A percentile compares a stretch with the other conserved stretches of the same genome.
Conservation (phyloP, 2,888 invertebrate genomes). For the Diarsia dahlii region DNA sequence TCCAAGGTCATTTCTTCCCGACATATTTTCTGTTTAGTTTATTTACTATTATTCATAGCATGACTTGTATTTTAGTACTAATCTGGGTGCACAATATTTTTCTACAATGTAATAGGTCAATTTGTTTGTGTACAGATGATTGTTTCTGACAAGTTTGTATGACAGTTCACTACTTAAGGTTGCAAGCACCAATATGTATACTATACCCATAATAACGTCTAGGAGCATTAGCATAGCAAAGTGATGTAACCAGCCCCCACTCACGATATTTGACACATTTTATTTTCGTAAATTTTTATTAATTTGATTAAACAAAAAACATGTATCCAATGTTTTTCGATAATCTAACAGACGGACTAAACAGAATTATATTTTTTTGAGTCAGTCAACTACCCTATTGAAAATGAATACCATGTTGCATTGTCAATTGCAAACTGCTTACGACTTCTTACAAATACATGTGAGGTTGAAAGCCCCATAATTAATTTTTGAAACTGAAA, state of each 20-base stretch:
- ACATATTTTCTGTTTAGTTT: neutral
- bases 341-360: no score
- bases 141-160: neutral
- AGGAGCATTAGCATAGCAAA: no score
- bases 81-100: slow-evolving; percentile 10
- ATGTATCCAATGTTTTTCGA: no score
- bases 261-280: no score
- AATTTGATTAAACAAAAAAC: no score
- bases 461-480: neutral
- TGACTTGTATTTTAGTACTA: slow-evolving; percentile 25
- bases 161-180: neutral
- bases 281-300: no score
- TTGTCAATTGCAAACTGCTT: neutral
- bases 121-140: neutral
- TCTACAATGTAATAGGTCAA: neutral
- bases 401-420: neutral
- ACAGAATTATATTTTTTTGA: no score
- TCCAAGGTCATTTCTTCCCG: slow-evolving; percentile 34
- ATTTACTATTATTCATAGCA: slow-evolving; percentile 18
- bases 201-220: no score
- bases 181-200: no score
- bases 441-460: neutral
- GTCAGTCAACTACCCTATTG: neutral
- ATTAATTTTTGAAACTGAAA: neutral
- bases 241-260: no score